Percentiles rank a stretch among this genome's conserved stretches.
Evolutionary conservation across 2,888 invertebrate genomes (phyloP).

Genomic region (Drosophila silvestris): DNA sequence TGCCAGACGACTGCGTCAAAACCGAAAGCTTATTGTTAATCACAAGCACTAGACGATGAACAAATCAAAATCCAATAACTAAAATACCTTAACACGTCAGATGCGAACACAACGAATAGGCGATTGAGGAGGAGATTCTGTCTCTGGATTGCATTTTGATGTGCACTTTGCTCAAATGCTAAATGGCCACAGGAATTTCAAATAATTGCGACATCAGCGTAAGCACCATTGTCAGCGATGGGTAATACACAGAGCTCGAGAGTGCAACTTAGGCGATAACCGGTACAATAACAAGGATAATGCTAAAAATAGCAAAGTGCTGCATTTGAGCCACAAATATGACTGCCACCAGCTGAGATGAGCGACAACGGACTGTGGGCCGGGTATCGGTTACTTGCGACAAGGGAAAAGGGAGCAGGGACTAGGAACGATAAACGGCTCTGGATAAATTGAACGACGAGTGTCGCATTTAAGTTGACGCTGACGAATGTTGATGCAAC

Average conservation of each 20-base stretch:
- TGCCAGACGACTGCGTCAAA: slow-evolving; percentile 38
- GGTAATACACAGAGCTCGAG: slow-evolving; percentile 1
- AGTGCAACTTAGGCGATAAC: slow-evolving; percentile 24
- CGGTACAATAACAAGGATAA: slow-evolving; percentile 49
- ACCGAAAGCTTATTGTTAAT: slow-evolving; percentile 57
- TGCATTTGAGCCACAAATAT: slow-evolving; percentile 78
- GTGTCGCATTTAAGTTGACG: slow-evolving; percentile 70
- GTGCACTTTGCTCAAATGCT: slow-evolving; percentile 7
- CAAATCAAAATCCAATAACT: slow-evolving; percentile 56
- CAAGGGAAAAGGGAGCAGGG: background rate
- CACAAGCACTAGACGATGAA: slow-evolving; percentile 51
- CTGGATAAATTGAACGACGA: slow-evolving; percentile 21
- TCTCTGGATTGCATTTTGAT: slow-evolving; percentile 9
- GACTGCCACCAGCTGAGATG: slow-evolving; percentile 44
- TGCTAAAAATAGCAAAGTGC: slow-evolving; percentile 76
- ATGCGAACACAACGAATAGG: background rate
- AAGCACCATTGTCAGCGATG: slow-evolving; percentile 20
- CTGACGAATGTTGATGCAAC: slow-evolving; percentile 67
- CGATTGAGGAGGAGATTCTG: background rate
- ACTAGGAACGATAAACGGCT: slow-evolving; percentile 18
- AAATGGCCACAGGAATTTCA: slow-evolving; percentile 16
- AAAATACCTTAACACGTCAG: slow-evolving; percentile 27
- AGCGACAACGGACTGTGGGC: slow-evolving; percentile 10
- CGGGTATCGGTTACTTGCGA: background rate
- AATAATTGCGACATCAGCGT: slow-evolving; percentile 70